A percentile compares a stretch with the other conserved stretches of the same genome.
phyloP scores from a whole-genome alignment of 2,888 invertebrate species.

The Craniophora ligustri region DNA sequence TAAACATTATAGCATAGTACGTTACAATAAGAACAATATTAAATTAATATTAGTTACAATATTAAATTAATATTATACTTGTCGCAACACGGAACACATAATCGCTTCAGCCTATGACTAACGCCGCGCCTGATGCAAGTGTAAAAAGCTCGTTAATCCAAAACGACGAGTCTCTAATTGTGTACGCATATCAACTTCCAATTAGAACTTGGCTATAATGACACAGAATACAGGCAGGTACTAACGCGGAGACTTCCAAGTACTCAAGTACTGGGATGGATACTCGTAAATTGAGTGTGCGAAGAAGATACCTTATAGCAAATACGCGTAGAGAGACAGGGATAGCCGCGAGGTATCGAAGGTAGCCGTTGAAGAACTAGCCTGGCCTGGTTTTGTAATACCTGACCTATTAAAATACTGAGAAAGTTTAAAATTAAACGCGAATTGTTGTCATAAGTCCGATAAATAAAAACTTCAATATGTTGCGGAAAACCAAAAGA shows the following conservation, averaged over 20 bases:
- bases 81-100: neutral
- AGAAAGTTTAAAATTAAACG: too few relatives aligned
- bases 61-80: too few relatives aligned
- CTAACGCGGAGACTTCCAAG: constrained; percentile 19
- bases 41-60: too few relatives aligned
- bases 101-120: constrained; percentile 45
- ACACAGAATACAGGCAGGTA: constrained; percentile 66
- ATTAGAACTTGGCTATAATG: constrained; percentile 80
- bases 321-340: constrained; percentile 16
- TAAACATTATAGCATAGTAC: too few relatives aligned
- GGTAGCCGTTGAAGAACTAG: constrained; percentile 30
- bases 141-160: constrained; percentile 82
- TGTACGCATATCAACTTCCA: constrained; percentile 85
- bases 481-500: too few relatives aligned
- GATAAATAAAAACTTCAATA: too few relatives aligned
- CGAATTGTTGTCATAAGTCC: too few relatives aligned
- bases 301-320: constrained; percentile 23
- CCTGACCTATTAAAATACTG: neutral
- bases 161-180: constrained; percentile 78
- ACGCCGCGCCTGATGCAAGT: constrained; percentile 49
- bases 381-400: neutral
- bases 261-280: constrained; percentile 17
- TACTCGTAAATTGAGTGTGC: constrained; percentile 50
- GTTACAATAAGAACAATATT: too few relatives aligned
- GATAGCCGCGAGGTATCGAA: constrained; percentile 15